Conservation (phyloP, 2,888 invertebrate species). For the Tetranychus piercei region DNA sequence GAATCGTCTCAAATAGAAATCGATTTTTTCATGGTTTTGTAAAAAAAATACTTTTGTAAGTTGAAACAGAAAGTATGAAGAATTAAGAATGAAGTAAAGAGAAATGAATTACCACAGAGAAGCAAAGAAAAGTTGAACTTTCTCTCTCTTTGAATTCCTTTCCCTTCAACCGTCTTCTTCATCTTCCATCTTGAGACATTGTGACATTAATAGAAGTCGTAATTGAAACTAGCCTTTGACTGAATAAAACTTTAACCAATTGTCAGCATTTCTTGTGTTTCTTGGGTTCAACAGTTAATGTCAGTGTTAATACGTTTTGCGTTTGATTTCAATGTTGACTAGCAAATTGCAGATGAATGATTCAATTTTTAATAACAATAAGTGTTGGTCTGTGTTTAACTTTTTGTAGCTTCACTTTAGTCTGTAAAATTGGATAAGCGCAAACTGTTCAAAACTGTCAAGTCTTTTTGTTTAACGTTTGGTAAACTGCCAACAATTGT, state of each 20-base stretch:
- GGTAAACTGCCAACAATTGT: no score
- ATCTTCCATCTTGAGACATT: not conserved
- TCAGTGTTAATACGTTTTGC: not conserved
- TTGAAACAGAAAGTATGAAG: not conserved
- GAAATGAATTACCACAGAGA: not conserved
- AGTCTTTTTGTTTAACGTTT: no score
- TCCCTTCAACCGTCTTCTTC: not conserved
- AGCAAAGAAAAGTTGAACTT: no score
- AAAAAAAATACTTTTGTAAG: not conserved
- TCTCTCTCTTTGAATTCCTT: not conserved
- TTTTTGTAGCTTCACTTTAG: no score
- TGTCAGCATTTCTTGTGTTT: not conserved
- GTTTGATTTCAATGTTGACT: not conserved
- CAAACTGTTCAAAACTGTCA: no score
- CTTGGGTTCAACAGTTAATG: not conserved
- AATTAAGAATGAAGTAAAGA: not conserved
- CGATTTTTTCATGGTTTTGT: not conserved
- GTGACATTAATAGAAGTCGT: not conserved
- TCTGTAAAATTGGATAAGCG: no score
- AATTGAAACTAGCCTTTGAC: not conserved
- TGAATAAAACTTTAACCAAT: not conserved
- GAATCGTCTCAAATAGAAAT: not conserved
- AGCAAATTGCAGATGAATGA: not conserved
- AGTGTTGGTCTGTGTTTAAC: no score
- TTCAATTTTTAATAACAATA: no score